Percentiles rank a stretch among this genome's conserved stretches.
Evolutionary conservation across 2,113 vertebrate genomes (phyloP).

Genomic region (Seriola dumerili): DNA sequence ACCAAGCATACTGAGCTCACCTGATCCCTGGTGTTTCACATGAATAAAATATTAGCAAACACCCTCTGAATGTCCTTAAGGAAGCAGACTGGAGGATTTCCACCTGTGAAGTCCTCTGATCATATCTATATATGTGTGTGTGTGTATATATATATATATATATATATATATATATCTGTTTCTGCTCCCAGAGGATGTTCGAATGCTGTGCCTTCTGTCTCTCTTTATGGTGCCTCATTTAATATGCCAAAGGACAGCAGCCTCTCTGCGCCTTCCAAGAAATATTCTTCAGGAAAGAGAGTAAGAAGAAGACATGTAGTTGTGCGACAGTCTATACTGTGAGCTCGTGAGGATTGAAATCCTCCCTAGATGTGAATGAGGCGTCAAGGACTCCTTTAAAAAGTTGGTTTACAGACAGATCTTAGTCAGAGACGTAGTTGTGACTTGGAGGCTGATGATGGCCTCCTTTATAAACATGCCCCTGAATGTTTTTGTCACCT

Average conservation of each 20-base stretch:
- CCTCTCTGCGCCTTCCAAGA: background rate
- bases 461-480: background rate
- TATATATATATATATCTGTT: background rate
- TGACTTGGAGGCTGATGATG: background rate
- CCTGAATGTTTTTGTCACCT: background rate
- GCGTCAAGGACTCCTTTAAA: background rate
- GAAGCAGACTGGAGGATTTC: background rate
- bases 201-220: conserved; percentile 19
- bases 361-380: background rate
- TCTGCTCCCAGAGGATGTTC: background rate
- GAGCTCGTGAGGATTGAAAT: background rate
- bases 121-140: background rate
- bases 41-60: background rate
- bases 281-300: conserved; percentile 10
- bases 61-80: background rate
- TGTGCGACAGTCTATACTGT: background rate
- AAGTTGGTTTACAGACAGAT: background rate
- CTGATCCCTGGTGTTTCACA: conserved; percentile 36
- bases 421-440: background rate
- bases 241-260: background rate
- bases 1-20: conserved; percentile 80
- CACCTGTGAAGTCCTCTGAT: background rate
- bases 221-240: conserved; percentile 4
- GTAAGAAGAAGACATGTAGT: background rate
- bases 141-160: too few relatives aligned